Conservation (phyloP, 2,888 invertebrate genomes). For the Gortyna flavago region DNA sequence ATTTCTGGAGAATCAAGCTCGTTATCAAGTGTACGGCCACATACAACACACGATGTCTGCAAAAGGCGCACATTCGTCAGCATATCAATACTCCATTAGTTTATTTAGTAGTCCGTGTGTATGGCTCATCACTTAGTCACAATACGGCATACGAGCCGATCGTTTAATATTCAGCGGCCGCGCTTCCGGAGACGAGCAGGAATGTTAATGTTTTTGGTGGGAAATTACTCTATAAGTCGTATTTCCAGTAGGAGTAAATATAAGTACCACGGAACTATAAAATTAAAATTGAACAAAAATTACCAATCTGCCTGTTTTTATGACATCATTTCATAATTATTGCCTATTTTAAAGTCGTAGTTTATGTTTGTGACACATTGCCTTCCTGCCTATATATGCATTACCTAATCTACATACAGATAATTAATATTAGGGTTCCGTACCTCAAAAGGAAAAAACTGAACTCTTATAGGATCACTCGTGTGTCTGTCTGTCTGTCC, state of each 20-base stretch:
- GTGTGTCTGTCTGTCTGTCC: too few species aligned
- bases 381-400: background rate
- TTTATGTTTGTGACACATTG: background rate
- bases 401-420: conserved; percentile 1
- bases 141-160: conserved; percentile 47
- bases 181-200: conserved; percentile 76
- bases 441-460: too few species aligned
- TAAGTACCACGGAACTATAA: background rate
- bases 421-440: conserved; percentile 41
- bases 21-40: background rate
- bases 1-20: background rate
- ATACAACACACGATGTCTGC: background rate
- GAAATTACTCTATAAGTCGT: conserved; percentile 64
- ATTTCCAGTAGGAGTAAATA: conserved; percentile 11
- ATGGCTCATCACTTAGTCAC: conserved; percentile 63
- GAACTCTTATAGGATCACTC: too few species aligned
- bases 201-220: conserved; percentile 74
- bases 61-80: background rate
- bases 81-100: conserved; percentile 31
- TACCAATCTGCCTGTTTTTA: background rate
- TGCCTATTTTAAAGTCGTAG: background rate
- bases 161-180: conserved; percentile 72
- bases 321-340: background rate
- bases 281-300: background rate
- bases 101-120: conserved; percentile 36